Conservation (phyloP, 2,797 vertebrate genomes). For the Lutjanus campechanus region DNA sequence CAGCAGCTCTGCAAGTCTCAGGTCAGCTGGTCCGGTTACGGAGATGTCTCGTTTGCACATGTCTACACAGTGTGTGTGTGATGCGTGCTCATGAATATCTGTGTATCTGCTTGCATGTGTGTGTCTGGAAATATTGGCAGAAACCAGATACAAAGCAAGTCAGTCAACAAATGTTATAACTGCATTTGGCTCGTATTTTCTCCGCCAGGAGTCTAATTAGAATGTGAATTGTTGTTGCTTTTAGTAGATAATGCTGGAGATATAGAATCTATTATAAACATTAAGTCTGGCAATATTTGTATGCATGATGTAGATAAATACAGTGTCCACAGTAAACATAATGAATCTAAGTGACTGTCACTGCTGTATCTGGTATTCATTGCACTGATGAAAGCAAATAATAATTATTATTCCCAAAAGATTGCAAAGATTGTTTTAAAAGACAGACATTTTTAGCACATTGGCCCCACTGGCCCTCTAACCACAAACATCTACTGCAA, state of each 20-base stretch:
- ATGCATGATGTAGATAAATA: constrained; percentile 17
- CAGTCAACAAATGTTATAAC: constrained; percentile 58
- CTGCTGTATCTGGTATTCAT: constrained; percentile 3
- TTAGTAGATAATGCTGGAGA: constrained; percentile 49
- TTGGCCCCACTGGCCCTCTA: constrained; percentile 7
- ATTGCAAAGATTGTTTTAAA: constrained; percentile 38
- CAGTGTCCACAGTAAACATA: constrained; percentile 38
- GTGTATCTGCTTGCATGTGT: constrained; percentile 3
- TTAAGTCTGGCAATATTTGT: constrained; percentile 45
- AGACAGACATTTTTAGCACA: constrained; percentile 37
- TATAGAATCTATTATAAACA: constrained; percentile 50
- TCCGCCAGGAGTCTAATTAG: constrained; percentile 70
- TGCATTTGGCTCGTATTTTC: constrained; percentile 49
- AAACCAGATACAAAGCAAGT: constrained; percentile 50
- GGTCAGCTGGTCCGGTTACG: constrained; percentile 76
- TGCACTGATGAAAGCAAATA: constrained; percentile 26
- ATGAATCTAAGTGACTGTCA: constrained; percentile 23
- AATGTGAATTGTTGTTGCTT: constrained; percentile 50
- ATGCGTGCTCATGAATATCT: constrained; percentile 44
- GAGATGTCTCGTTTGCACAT: constrained; percentile 71
- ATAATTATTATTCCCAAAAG: constrained; percentile 25
- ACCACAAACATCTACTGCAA: constrained; percentile 27
- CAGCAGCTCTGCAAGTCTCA: constrained; percentile 69
- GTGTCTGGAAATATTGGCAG: constrained; percentile 52
- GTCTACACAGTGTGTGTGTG: constrained; percentile 47